Conservation (phyloP, 2,888 invertebrate species). For the Byasa hedistus region DNA sequence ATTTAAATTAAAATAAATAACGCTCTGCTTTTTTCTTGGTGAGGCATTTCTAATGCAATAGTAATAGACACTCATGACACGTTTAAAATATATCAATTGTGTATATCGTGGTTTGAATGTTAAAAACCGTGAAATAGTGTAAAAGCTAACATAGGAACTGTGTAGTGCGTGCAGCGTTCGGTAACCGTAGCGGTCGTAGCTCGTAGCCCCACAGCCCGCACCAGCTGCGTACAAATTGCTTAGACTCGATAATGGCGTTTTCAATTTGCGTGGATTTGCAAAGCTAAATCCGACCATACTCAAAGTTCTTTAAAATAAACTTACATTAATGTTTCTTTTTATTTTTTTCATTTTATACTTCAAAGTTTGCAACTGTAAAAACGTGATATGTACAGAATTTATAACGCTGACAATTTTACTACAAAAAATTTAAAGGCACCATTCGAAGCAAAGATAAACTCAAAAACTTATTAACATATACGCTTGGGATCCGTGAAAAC, state of each 20-base stretch:
- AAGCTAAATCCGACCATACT: slow-evolving; percentile 52
- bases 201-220: slow-evolving; percentile 48
- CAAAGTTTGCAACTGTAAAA: neutral
- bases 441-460: neutral
- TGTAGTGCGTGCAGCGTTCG: slow-evolving; percentile 4
- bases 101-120: neutral
- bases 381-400: neutral
- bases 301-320: slow-evolving; percentile 30
- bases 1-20: neutral
- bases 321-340: slow-evolving; percentile 4
- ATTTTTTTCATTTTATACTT: neutral
- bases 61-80: neutral
- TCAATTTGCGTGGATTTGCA: slow-evolving; percentile 76
- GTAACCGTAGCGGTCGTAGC: slow-evolving; percentile 27
- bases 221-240: slow-evolving; percentile 76
- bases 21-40: neutral
- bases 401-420: too few relatives aligned
- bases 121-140: neutral
- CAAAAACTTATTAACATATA: slow-evolving; percentile 32
- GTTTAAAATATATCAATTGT: neutral
- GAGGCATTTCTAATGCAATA: neutral
- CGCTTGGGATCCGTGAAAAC: slow-evolving; percentile 35
- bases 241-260: slow-evolving; percentile 75
- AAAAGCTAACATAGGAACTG: slow-evolving; percentile 4
- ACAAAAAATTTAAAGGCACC: neutral